Evolutionary conservation across 2,797 vertebrate genomes (phyloP).

Genomic region (Alfaro cultratus): DNA sequence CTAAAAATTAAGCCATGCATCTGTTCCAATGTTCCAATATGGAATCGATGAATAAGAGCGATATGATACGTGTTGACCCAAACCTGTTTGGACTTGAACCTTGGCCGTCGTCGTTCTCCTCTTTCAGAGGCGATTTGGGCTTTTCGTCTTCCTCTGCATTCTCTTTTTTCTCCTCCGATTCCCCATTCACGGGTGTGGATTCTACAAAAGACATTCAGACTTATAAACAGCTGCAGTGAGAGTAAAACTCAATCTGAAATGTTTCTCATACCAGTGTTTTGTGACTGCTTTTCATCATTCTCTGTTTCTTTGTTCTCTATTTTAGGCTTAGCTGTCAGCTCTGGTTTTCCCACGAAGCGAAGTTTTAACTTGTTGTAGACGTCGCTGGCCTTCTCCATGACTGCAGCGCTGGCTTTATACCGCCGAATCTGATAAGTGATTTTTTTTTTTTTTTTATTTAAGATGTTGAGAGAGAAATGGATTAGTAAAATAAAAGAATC

Average conservation of each 20-base stretch:
- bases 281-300: conserved; percentile 72
- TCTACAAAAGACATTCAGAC: conserved; percentile 66
- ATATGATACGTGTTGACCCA: conserved; percentile 4
- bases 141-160: conserved; percentile 70
- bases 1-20: not conserved
- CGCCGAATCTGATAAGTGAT: conserved; percentile 86
- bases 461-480: not conserved
- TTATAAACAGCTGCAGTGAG: not conserved
- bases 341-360: conserved; percentile 89
- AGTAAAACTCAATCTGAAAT: not conserved
- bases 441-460: not conserved
- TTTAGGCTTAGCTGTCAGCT: conserved; percentile 83
- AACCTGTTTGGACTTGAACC: conserved; percentile 78
- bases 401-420: conserved; percentile 94
- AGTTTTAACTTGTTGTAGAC: conserved; percentile 96
- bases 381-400: conserved; percentile 95
- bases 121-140: conserved; percentile 67
- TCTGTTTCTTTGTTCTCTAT: conserved; percentile 72
- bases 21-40: not conserved
- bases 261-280: conserved; percentile 62
- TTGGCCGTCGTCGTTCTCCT: conserved; percentile 69
- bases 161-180: conserved; percentile 84
- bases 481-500: not conserved
- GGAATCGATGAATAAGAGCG: not conserved
- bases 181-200: conserved; percentile 89